Evolutionary conservation across 1,140 invertebrate genomes (phyloP).

Genomic region (Heliconius melpomene): DNA sequence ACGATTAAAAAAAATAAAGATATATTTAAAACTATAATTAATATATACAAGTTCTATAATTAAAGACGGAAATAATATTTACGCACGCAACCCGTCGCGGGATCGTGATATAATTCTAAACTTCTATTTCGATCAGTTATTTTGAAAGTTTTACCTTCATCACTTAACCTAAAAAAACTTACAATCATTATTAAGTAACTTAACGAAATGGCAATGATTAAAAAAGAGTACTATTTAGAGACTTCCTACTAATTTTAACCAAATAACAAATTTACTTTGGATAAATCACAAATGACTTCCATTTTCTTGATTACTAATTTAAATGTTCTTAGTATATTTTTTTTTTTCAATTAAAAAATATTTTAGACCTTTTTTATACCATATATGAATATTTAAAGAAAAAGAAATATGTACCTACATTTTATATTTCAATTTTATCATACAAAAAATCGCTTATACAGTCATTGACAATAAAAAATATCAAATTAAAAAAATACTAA

Average conservation of each 20-base stretch:
- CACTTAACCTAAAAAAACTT: constrained; percentile 21
- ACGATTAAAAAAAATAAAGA: constrained; percentile 27
- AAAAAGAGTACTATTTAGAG: background rate
- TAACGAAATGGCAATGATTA: constrained; percentile 41
- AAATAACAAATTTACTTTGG: background rate
- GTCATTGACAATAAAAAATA: background rate
- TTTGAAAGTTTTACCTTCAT: constrained; percentile 34
- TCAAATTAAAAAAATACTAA: background rate
- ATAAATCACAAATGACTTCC: background rate
- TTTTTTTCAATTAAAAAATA: background rate
- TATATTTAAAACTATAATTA: constrained; percentile 19
- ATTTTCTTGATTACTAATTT: background rate
- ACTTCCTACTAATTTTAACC: background rate
- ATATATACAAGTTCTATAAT: constrained; percentile 32
- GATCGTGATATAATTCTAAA: constrained; percentile 1
- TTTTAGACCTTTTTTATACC: background rate
- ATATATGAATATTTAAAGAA: no score
- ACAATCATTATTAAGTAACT: constrained; percentile 38
- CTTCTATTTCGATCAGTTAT: constrained; percentile 10
- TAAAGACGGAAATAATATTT: constrained; percentile 34
- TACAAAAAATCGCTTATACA: background rate
- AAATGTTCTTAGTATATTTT: background rate
- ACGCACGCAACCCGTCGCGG: constrained; percentile 11
- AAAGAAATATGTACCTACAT: no score
- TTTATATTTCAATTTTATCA: background rate